Base-by-base conservation (phyloP, 2,113 vertebrate species). In the Fulica atra region DNA sequence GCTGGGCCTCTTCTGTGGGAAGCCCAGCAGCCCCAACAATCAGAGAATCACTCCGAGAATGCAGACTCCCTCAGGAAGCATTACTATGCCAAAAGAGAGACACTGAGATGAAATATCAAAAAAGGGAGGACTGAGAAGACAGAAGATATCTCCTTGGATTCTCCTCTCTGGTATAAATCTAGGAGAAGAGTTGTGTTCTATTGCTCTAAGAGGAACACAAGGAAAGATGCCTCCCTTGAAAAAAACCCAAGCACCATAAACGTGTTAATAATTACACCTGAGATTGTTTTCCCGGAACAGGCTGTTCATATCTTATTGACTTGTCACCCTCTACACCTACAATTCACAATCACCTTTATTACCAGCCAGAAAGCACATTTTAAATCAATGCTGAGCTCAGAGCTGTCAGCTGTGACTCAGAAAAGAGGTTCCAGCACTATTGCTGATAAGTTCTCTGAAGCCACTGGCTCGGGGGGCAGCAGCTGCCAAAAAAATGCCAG, bases 51-150 rank as follows among this genome's bases (percentile, higher is more conserved):
- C 16, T 17, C 0, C 1, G 73, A 63, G 74, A 31, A 72, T 1
- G 3, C 42, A 35, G 33, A 25, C 25, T 33, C 51, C 63, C 40
- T n/a, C 2, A 1, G 86, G 35, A 68, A 71, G 51, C 0, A 0
- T 29, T 57, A 65, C 8, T 2, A 11, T 3, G 1, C 10, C 54
- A 31, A 1, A 6, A 54, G 40, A 0, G 0, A 53, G 65, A 36
- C 31, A 12, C 63, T 31, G 6, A 4, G 26, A 35, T 60, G 65
- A 69, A 79, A 65, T 12, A 76, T 4, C 68, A 51, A 16, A 16
- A 79, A 73, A 57, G 40, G 15, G 28, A 89, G 21, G 15, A 28
- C 23, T 46, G 29, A 53, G 73, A 77, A 86, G n/a, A 53, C 18
- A 76, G 44, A 68, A 87, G 31, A 33, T 24, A 33, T 10, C 63